Evolutionary conservation across 2,113 vertebrate genomes (phyloP), one percentile per base, ranked within the genome.

Genomic region (Dicaeum eximium): DNA sequence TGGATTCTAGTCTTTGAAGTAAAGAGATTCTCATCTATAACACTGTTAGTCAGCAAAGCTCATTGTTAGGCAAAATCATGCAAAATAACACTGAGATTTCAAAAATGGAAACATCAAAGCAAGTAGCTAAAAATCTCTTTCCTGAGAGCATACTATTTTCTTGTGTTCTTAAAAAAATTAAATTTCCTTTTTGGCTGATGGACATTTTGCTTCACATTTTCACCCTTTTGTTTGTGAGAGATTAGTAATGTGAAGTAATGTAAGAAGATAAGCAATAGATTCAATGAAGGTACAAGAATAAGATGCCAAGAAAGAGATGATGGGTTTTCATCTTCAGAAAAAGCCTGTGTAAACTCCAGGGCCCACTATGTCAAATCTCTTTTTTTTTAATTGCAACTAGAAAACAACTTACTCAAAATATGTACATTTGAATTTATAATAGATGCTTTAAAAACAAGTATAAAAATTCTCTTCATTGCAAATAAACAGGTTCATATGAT

Each of bases 1-100:
- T 48, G 69, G 15, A 66, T 83, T 38, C 72, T 61, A 80, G 75
- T 14, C 69, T 94, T 95, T 84, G 88, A 95, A 90, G 83, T 78
- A 66, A 54, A 80, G 65, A 84, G 35, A 64, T 78, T 56, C 33
- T 91, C 72, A 48, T 83, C 47, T 86, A 3, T 21, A 81, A 51
- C 17, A 71, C 35, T 5, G 4, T 73, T 80, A 86, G 69, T 54
- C 48, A 70, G 51, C 38, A 94, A 88, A 86, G 33, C 14, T 90
- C 11, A 35, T 90, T 88, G 31, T 90, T 82, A 92, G 66, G 54
- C 37, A 90, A 94, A 94, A 86, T 72, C 44, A 80, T 72, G 74
- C 50, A 90, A 86, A 95, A 79, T 54, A 75, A 79, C 44, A 67
- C 35, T 9, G 47, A 67, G 44, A 86, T 80, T 83, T 95, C 79